Evolutionary conservation across 2,888 invertebrate species (phyloP).

Genomic region (Machimus rusticus): DNA sequence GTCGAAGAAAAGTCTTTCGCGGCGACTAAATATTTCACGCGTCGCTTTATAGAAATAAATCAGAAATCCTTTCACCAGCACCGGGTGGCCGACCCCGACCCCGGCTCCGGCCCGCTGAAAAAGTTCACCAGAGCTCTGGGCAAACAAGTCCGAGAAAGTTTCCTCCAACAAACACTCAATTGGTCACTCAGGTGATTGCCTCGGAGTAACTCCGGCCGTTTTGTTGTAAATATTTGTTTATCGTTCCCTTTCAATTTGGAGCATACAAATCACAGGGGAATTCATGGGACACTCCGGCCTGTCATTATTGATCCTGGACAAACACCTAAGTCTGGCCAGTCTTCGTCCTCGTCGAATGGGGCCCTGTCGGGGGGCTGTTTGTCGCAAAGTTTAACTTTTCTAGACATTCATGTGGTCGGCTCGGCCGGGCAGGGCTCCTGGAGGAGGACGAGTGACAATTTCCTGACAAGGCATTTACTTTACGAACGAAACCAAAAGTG

Average conservation of each 20-base stretch:
- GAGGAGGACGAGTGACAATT: not conserved
- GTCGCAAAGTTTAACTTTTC: not conserved
- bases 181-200: slow-evolving; percentile 15
- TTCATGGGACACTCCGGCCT: not conserved
- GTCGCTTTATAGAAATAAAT: not conserved
- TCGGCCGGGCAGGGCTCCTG: not conserved
- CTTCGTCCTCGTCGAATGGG: not conserved
- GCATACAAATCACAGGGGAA: slow-evolving; percentile 1
- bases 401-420: not conserved
- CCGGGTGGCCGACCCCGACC: not conserved
- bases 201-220: slow-evolving; percentile 4
- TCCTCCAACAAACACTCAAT: not conserved
- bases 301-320: slow-evolving; percentile 23
- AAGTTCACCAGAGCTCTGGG: not conserved
- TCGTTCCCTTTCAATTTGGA: slow-evolving; percentile 24
- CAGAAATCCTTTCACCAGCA: slow-evolving; percentile 16
- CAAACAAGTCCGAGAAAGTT: slow-evolving; percentile 27
- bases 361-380: not conserved
- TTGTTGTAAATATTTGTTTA: slow-evolving; percentile 24
- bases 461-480: not conserved
- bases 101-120: not conserved
- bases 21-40: not conserved
- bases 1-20: not conserved
- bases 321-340: not conserved
- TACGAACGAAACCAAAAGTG: not conserved